Percentiles rank a stretch among this genome's conserved stretches.
phyloP scores from a whole-genome alignment of 2,888 invertebrate genomes.

The Pachliopta kotzebuea region DNA sequence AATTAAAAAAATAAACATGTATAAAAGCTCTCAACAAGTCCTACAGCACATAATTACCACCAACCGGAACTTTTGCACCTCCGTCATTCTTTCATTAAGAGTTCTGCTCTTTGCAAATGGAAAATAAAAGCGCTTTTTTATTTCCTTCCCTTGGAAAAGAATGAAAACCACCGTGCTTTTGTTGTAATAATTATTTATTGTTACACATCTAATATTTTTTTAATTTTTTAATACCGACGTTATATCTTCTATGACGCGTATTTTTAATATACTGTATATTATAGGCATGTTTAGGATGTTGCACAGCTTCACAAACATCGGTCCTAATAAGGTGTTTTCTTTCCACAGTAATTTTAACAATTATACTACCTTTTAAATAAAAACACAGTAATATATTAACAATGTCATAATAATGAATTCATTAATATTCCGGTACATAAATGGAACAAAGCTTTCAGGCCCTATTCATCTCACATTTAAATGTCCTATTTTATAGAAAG shows the following conservation, averaged over 20 bases:
- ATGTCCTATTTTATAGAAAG: too few species aligned
- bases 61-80: constrained; percentile 1
- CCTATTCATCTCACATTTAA: too few species aligned
- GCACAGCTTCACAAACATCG: too few species aligned
- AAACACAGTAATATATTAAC: too few species aligned
- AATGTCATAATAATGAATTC: too few species aligned
- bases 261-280: neutral
- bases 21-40: neutral
- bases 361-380: too few species aligned
- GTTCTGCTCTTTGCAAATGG: neutral
- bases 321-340: too few species aligned
- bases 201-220: neutral
- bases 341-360: too few species aligned
- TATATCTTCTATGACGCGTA: neutral
- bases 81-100: constrained; percentile 2
- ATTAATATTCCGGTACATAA: too few species aligned
- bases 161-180: neutral
- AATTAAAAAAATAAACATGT: neutral
- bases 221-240: too few species aligned
- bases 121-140: constrained; percentile 1
- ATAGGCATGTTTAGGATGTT: too few species aligned
- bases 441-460: too few species aligned
- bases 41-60: neutral
- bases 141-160: neutral
- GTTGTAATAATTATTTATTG: neutral